Percentiles rank a stretch among this genome's conserved stretches.
Conservation (phyloP, 2,797 vertebrate genomes). For the Trichosurus vulpecula region DNA sequence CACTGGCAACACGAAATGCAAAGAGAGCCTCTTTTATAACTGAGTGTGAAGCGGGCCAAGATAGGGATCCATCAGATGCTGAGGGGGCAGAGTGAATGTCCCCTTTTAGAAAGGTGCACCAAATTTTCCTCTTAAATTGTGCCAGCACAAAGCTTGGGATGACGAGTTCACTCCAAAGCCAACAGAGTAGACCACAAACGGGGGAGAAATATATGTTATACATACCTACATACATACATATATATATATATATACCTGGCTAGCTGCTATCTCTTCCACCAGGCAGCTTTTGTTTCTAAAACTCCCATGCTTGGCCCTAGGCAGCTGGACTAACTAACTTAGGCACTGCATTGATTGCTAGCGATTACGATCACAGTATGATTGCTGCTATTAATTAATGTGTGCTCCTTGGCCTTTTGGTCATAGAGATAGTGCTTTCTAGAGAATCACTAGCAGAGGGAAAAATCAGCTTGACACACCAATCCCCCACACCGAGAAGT, state of each 20-base stretch:
- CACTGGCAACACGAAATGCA: too few relatives aligned
- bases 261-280: neutral
- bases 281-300: constrained; percentile 11
- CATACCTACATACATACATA: neutral
- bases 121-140: neutral
- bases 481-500: neutral
- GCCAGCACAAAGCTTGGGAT: neutral
- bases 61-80: neutral
- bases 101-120: neutral
- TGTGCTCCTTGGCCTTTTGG: constrained; percentile 12
- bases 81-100: neutral
- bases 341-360: neutral
- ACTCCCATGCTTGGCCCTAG: constrained; percentile 15
- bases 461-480: neutral
- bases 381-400: constrained; percentile 8
- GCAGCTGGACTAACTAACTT: neutral
- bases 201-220: too few relatives aligned
- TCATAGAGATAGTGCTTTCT: neutral
- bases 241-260: neutral
- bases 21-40: too few relatives aligned
- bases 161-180: neutral
- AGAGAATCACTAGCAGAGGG: neutral
- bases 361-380: neutral
- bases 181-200: neutral
- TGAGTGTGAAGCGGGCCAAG: too few relatives aligned